phyloP scores from a whole-genome alignment of 2,113 vertebrate genomes.

The Elephas maximus region DNA sequence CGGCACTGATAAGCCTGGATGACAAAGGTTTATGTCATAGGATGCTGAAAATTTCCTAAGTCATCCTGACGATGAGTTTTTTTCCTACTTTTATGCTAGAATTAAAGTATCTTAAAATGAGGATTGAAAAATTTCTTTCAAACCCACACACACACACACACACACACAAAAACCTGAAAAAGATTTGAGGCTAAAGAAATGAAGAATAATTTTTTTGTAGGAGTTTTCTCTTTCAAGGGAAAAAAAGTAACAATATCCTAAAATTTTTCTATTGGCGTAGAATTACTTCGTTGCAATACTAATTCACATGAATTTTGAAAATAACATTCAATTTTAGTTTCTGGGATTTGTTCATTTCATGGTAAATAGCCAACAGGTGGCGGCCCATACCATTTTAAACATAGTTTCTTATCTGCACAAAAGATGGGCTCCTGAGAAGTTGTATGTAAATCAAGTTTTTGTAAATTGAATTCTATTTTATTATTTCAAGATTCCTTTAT shows the following conservation, averaged over 20 bases:
- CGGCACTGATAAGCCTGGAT: slow-evolving; percentile 4
- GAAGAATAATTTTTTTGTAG: slow-evolving; percentile 44
- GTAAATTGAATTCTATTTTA: slow-evolving; percentile 46
- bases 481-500: slow-evolving; percentile 38
- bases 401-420: background rate
- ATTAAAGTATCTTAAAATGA: slow-evolving; percentile 26
- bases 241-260: slow-evolving; percentile 45
- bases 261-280: background rate
- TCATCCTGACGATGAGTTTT: background rate
- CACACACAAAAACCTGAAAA: background rate
- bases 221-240: background rate
- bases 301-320: slow-evolving; percentile 59
- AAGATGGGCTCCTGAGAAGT: slow-evolving; percentile 32
- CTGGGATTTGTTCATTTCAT: slow-evolving; percentile 40
- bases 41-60: slow-evolving; percentile 37
- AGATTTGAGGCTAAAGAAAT: background rate
- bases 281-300: slow-evolving; percentile 48
- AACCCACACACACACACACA: background rate
- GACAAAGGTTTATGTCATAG: slow-evolving; percentile 48
- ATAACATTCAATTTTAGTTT: slow-evolving; percentile 54
- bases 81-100: slow-evolving; percentile 21
- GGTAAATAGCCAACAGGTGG: slow-evolving; percentile 66
- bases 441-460: slow-evolving; percentile 35
- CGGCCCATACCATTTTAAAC: slow-evolving; percentile 58
- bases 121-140: slow-evolving; percentile 14